These are phyloP conservation scores for Arctocebus calabarensis DNA, from an alignment of 2,797 vertebrate genomes.

Conservation along the genomic window DNA sequence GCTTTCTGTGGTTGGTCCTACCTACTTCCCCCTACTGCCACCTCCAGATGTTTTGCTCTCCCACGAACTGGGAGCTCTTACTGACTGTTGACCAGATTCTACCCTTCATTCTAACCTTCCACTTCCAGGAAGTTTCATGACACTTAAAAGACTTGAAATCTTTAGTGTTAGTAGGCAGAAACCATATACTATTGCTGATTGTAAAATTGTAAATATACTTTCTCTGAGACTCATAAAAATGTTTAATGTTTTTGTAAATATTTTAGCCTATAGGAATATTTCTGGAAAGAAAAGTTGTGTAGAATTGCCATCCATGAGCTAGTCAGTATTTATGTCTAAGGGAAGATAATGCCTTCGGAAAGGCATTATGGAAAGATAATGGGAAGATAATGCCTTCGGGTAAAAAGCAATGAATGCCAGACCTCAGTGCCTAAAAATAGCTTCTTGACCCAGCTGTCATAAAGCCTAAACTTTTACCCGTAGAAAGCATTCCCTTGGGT, in stretches of 20 bases:
- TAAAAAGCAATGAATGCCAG: background rate
- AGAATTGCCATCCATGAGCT: conserved; percentile 1
- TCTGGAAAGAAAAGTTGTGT: conserved; percentile 20
- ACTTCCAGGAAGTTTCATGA: conserved; percentile 43
- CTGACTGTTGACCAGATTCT: conserved; percentile 20
- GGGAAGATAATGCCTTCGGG: background rate
- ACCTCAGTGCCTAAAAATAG: conserved; percentile 11
- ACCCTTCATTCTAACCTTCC: background rate
- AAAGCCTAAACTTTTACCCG: conserved; percentile 23
- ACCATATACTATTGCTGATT: background rate
- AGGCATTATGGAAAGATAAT: too few species aligned
- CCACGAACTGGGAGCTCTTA: background rate
- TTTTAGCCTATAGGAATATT: conserved; percentile 25
- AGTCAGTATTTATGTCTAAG: background rate
- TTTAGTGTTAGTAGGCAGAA: background rate
- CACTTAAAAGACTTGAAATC: conserved; percentile 2
- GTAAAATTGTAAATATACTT: conserved; percentile 50
- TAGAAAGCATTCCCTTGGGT: conserved; percentile 4
- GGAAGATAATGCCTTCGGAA: background rate
- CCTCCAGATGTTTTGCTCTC: background rate
- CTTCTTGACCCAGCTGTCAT: conserved; percentile 5
- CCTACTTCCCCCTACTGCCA: background rate
- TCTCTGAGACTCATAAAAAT: conserved; percentile 4
- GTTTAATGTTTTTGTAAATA: background rate
- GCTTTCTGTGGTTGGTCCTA: background rate